Evolutionary conservation across 2,888 invertebrate species (phyloP), one percentile per base, ranked within the genome.

Genomic region (Phaedon cochleariae): DNA sequence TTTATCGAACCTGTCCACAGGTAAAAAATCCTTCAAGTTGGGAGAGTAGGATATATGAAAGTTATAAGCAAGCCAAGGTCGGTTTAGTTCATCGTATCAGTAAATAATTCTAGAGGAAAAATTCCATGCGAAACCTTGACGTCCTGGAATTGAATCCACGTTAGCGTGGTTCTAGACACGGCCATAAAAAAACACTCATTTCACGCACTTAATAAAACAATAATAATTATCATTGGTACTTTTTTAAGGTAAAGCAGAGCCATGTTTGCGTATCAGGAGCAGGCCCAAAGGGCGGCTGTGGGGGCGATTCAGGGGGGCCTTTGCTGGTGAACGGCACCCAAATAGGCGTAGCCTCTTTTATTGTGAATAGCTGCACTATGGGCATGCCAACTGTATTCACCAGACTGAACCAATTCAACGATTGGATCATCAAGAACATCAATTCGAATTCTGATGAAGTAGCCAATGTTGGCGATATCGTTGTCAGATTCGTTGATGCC

Each of bases 231-330:
- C n/a, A n/a, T n/a, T n/a, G n/a, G n/a, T n/a, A 29, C 17, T 29
- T 1, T 59, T 48, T 48, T 2, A 0, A 46, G 46, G 31, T 58
- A 1, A 29, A 3, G n/a, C 17, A 29, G 15, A 65, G 53, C 1
- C 72, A 74, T 37, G 15, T 74, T 1, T 74, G 74, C 29, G 64
- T 67, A 1, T 67, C 66, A n/a, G 72, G 71, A 58, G 5, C 4
- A 10, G 70, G 69, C 0, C 64, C 37, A 4, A 64, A 62, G 41
- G 72, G 72, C 9, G 64, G 66, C 12, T 74, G 74, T 31, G 65
- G 54, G 6, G 74, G 74, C 7, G 74, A 74, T 51, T 71, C 71
- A 0, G 74, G 75, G 7, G 75, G 75, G 0, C 74, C 75, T n/a
- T 58, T 75, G 12, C 26, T 74, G 12, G 61, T 72, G 2, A 52